Evolutionary conservation across 2,797 vertebrate genomes (phyloP).

Genomic region (Sparus aurata): DNA sequence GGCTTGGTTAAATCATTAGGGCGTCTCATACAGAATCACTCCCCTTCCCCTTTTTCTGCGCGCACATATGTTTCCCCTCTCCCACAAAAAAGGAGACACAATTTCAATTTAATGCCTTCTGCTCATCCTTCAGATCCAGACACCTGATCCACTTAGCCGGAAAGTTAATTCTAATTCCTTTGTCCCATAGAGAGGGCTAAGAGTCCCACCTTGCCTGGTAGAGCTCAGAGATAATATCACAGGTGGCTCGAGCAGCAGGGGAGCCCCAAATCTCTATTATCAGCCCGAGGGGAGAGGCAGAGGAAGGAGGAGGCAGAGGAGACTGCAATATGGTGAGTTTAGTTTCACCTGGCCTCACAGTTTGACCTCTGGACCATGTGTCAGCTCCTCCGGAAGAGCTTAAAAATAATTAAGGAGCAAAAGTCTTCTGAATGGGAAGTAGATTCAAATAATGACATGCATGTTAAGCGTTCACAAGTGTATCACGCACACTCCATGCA

Average conservation of each 20-base stretch:
- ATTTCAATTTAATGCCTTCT: slow-evolving; percentile 53
- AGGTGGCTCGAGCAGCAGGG: slow-evolving; percentile 86
- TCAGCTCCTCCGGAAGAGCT: slow-evolving; percentile 84
- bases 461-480: slow-evolving; percentile 40
- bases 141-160: slow-evolving; percentile 66
- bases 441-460: slow-evolving; percentile 48
- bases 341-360: slow-evolving; percentile 89
- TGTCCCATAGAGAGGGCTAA: slow-evolving; percentile 67
- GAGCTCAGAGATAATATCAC: slow-evolving; percentile 84
- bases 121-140: slow-evolving; percentile 54
- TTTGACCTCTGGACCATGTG: slow-evolving; percentile 87
- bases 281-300: slow-evolving; percentile 77
- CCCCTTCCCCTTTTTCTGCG: background rate
- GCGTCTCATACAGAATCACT: background rate
- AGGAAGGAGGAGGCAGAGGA: slow-evolving; percentile 78
- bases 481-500: background rate
- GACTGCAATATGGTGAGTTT: slow-evolving; percentile 88
- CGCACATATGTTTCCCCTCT: slow-evolving; percentile 34
- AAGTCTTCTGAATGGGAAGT: slow-evolving; percentile 64
- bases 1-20: background rate
- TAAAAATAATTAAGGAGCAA: slow-evolving; percentile 88
- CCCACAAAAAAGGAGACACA: slow-evolving; percentile 4
- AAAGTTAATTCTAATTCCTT: slow-evolving; percentile 76
- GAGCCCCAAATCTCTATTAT: slow-evolving; percentile 83
- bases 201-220: slow-evolving; percentile 74